Conservation (phyloP, 2,113 vertebrate genomes). For the Polypterus bichir region DNA sequence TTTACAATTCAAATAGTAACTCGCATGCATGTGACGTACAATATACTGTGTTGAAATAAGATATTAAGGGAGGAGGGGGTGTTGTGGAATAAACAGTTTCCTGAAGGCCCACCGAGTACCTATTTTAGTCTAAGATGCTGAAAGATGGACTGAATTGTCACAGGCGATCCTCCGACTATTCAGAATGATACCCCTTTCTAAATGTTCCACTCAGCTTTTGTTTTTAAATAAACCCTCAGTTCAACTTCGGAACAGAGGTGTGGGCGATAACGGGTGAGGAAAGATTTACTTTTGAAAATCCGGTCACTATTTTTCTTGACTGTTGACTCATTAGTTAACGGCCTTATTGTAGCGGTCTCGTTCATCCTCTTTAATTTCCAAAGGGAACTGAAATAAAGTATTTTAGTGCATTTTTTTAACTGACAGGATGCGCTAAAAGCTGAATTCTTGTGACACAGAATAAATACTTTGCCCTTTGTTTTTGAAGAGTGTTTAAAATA, state of each 20-base stretch:
- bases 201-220: not conserved
- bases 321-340: not conserved
- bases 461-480: too few species aligned
- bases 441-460: too few species aligned
- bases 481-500: too few species aligned
- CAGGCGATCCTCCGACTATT: not conserved
- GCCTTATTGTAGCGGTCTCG: not conserved
- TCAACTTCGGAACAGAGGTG: not conserved
- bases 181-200: not conserved
- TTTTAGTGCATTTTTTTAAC: too few species aligned
- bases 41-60: too few species aligned
- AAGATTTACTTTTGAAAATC: not conserved
- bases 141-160: slow-evolving; percentile 1
- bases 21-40: too few species aligned
- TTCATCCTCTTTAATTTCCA: too few species aligned
- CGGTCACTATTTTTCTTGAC: not conserved
- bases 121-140: not conserved
- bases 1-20: too few species aligned
- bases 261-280: not conserved
- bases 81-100: not conserved
- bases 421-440: too few species aligned
- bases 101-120: not conserved
- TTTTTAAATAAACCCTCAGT: not conserved
- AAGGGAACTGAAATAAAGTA: too few species aligned
- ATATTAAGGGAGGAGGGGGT: too few species aligned